Percentiles rank a stretch among this genome's conserved stretches.
These are phyloP conservation scores for Hippocampus abdominalis DNA, from an alignment of 2,113 vertebrate species.

Conservation along the genomic window DNA sequence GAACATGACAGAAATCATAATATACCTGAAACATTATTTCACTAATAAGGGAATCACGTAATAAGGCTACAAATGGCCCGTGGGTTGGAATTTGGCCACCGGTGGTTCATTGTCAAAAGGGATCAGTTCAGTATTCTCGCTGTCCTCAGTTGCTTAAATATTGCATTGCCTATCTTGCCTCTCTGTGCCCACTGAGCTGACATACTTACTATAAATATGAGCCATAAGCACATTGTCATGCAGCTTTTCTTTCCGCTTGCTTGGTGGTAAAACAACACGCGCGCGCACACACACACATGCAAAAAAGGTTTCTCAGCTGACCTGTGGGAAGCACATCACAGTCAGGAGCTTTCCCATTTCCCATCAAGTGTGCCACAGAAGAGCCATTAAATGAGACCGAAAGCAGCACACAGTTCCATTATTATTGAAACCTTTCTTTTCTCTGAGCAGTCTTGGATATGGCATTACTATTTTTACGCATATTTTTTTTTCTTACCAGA, in stretches of 20 bases:
- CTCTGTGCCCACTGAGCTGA: constrained; percentile 31
- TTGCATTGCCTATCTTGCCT: constrained; percentile 27
- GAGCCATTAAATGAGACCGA: constrained; percentile 19
- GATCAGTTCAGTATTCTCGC: constrained; percentile 4
- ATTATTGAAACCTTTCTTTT: neutral
- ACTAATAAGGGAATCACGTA: neutral
- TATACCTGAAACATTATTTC: too few species aligned
- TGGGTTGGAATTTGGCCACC: neutral
- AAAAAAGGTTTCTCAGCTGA: constrained; percentile 37
- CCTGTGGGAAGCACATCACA: constrained; percentile 36
- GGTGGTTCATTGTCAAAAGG: neutral
- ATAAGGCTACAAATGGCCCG: neutral
- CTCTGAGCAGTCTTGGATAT: constrained; percentile 19
- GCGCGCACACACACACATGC: constrained; percentile 30
- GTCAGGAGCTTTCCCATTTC: constrained; percentile 36
- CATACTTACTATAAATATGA: constrained; percentile 54
- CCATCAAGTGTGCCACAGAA: constrained; percentile 20
- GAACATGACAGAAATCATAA: too few species aligned
- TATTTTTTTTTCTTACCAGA: constrained; percentile 17
- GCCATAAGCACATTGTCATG: constrained; percentile 41
- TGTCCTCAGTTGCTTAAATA: constrained; percentile 27
- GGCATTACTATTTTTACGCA: constrained; percentile 44
- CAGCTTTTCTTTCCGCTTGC: constrained; percentile 26
- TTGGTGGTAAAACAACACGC: constrained; percentile 12
- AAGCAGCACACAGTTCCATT: neutral